Conservation (phyloP, 2,797 vertebrate genomes). For the Labeo calbasu region DNA sequence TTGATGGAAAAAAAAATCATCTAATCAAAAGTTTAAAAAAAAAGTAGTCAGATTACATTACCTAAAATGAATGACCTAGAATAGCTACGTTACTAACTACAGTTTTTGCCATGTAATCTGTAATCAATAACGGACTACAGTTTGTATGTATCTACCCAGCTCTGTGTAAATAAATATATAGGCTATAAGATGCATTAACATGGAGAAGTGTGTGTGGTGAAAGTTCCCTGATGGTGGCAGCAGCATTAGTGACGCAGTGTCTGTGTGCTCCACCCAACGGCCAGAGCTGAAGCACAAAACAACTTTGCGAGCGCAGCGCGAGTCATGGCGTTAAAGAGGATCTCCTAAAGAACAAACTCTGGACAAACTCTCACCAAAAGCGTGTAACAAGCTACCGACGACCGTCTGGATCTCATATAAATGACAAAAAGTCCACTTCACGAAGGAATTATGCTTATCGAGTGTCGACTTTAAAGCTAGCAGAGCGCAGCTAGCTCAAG, state of each 20-base stretch:
- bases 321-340: conserved; percentile 58
- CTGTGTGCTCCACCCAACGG: conserved; percentile 56
- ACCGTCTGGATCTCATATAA: background rate
- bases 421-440: conserved; percentile 1
- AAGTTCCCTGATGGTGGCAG: conserved; percentile 25
- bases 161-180: no score
- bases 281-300: conserved; percentile 49
- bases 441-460: conserved; percentile 39
- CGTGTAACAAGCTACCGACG: conserved; percentile 5
- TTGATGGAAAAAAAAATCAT: no score
- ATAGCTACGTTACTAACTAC: no score
- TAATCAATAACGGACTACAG: no score
- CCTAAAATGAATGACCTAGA: no score
- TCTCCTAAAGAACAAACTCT: conserved; percentile 51
- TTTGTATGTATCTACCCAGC: no score
- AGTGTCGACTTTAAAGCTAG: conserved; percentile 32
- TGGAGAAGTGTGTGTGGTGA: background rate
- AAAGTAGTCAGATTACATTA: no score
- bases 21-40: no score
- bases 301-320: conserved; percentile 50
- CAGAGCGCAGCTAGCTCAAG: conserved; percentile 45
- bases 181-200: no score
- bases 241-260: conserved; percentile 48
- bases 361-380: conserved; percentile 16
- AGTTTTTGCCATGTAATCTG: no score